Conservation (phyloP, 2,888 invertebrate species). For the Lepidocyrtinus sp. region DNA sequence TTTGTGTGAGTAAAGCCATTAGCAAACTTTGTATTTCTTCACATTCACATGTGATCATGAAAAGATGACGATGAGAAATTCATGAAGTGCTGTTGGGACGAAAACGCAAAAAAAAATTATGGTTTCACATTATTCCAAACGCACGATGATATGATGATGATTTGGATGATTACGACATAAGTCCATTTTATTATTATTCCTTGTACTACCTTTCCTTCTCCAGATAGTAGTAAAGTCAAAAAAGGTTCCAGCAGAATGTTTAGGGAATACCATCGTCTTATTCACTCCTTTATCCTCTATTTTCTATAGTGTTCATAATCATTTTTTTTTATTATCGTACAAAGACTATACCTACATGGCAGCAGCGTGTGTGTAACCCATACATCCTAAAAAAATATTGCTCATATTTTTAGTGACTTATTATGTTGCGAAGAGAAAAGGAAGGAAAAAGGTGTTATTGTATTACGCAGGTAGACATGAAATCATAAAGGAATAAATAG, state of each 20-base stretch:
- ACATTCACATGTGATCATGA: slow-evolving; percentile 26
- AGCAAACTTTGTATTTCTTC: background rate
- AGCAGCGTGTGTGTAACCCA: background rate
- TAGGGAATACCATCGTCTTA: background rate
- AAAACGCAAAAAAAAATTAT: slow-evolving; percentile 35
- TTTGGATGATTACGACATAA: slow-evolving; percentile 35
- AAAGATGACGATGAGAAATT: slow-evolving; percentile 19
- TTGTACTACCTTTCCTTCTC: background rate
- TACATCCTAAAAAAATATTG: background rate
- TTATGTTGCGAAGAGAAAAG: background rate
- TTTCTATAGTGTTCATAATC: no score
- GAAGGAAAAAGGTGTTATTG: background rate
- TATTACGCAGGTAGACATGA: background rate
- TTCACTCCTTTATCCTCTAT: background rate
- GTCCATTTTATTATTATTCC: slow-evolving; percentile 25
- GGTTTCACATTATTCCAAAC: slow-evolving; percentile 29
- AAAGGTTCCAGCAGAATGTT: background rate
- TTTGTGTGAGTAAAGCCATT: background rate
- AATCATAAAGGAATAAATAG: background rate
- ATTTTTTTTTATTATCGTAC: no score
- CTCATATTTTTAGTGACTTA: background rate
- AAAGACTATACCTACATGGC: background rate
- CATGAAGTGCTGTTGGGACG: slow-evolving; percentile 38
- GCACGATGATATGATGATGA: background rate
- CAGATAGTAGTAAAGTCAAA: background rate